These are phyloP conservation scores for Callithrix jacchus DNA, from an alignment of 2,113 vertebrate species.

Conservation along the genomic window DNA sequence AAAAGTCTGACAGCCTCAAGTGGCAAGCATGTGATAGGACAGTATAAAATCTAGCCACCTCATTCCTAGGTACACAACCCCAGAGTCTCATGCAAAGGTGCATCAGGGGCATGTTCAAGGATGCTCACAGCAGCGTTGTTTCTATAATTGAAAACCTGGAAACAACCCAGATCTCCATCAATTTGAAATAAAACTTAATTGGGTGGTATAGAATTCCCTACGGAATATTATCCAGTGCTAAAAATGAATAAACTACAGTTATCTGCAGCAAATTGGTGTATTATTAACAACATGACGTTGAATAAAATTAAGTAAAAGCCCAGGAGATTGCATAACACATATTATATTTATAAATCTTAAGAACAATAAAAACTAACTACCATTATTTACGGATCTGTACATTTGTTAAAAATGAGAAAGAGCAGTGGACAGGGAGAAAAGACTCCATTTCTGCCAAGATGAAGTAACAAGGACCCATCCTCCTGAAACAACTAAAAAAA, in stretches of 20 bases:
- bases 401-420: not conserved
- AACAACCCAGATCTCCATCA: not conserved
- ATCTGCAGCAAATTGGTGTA: not conserved
- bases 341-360: not conserved
- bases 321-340: not conserved
- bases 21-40: not conserved
- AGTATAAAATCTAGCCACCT: not conserved
- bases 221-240: not conserved
- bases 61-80: not conserved
- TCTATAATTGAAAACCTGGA: not conserved
- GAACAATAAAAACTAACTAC: not conserved
- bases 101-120: not conserved
- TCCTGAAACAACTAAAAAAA: not conserved
- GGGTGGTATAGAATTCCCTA: not conserved
- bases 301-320: not conserved
- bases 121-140: not conserved
- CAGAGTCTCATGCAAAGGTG: not conserved
- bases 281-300: not conserved
- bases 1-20: not conserved
- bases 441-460: not conserved
- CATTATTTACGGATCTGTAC: not conserved
- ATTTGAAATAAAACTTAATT: not conserved
- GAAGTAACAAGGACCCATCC: not conserved
- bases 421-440: not conserved
- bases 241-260: not conserved